Evolutionary conservation across 2,888 invertebrate genomes (phyloP), one percentile per base, ranked within the genome.

Genomic region (Drosophila longiperda): DNA sequence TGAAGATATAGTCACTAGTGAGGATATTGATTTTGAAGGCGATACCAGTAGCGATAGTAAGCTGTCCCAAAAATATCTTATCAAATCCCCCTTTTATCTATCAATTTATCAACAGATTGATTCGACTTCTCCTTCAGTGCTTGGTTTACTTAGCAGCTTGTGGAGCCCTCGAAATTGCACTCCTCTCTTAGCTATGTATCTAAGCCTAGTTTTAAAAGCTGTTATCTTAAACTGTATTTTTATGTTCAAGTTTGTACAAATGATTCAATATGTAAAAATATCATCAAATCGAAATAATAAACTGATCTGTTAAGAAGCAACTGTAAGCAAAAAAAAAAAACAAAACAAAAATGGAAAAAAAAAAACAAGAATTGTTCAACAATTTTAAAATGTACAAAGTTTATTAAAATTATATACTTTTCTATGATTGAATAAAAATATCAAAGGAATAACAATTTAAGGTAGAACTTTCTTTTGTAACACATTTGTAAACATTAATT

Each of bases 341-440:
- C 65, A 45, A 68, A 48, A 60, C 23, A 49, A 34, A 50, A 86
- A 82, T 84, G 29, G 26, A 26, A 62, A 66, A 45, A 68, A 48
- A 26, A 38, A 45, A 54, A 60, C 26, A 49, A 32, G 52, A 86
- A 82, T 84, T 89, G 84, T 84, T 69, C 9, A 89, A 84, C 84
- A 89, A 89, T 84, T 79, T 87, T 34, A 42, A 61, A 62, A 5
- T 83, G 83, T 86, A 88, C 72, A 86, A 65, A 73, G 49, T 60
- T 66, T 59, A 62, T 61, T 55, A 58, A 53, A 70, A 61, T 60
- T 58, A 59, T 68, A 78, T 73, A 86, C 66, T 80, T 85, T 79
- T 82, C 54, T 78, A 75, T 61, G 54, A 59, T 67, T 62, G 54
- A 45, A 45, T 49, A 8, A 36, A 49, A 40, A 17, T 32, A 20